Evolutionary conservation across 1,140 invertebrate genomes (phyloP).

Genomic region (Caenorhabditis tropicalis): DNA sequence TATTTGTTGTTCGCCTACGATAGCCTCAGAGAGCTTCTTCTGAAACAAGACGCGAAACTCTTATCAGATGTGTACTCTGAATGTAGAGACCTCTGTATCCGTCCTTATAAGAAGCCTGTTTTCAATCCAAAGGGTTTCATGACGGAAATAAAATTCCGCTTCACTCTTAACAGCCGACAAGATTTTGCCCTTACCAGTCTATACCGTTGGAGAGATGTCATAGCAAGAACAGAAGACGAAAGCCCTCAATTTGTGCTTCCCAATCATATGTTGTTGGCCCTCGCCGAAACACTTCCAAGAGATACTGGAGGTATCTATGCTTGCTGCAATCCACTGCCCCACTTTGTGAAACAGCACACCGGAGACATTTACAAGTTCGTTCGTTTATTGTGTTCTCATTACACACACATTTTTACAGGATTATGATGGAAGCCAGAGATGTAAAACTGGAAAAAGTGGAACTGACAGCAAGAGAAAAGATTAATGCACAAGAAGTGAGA

Average conservation of each 20-base stretch:
- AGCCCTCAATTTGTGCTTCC: slow-evolving; percentile 89
- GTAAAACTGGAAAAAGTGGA: slow-evolving; percentile 17
- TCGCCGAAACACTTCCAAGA: slow-evolving; percentile 84
- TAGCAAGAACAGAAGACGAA: slow-evolving; percentile 88
- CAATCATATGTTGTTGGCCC: slow-evolving; percentile 91
- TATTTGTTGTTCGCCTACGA: slow-evolving; percentile 93
- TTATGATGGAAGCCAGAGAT: slow-evolving; percentile 18
- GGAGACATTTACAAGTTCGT: slow-evolving; percentile 77
- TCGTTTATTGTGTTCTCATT: not conserved
- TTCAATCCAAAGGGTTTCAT: slow-evolving; percentile 80
- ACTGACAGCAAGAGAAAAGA: not conserved
- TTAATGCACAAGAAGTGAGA: slow-evolving; percentile 5
- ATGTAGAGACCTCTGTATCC: slow-evolving; percentile 62
- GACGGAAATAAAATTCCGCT: slow-evolving; percentile 80
- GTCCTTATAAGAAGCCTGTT: slow-evolving; percentile 84
- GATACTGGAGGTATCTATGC: slow-evolving; percentile 91
- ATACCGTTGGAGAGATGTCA: slow-evolving; percentile 86
- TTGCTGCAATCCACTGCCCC: slow-evolving; percentile 90
- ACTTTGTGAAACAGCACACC: slow-evolving; percentile 82
- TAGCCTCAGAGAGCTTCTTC: slow-evolving; percentile 48
- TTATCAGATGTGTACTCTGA: slow-evolving; percentile 25
- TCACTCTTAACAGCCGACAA: slow-evolving; percentile 81
- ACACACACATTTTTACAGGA: not conserved
- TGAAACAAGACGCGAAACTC: not conserved
- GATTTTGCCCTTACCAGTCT: slow-evolving; percentile 83